Evolutionary conservation across 2,797 vertebrate species (phyloP).

Genomic region (Acanthiza pusilla): DNA sequence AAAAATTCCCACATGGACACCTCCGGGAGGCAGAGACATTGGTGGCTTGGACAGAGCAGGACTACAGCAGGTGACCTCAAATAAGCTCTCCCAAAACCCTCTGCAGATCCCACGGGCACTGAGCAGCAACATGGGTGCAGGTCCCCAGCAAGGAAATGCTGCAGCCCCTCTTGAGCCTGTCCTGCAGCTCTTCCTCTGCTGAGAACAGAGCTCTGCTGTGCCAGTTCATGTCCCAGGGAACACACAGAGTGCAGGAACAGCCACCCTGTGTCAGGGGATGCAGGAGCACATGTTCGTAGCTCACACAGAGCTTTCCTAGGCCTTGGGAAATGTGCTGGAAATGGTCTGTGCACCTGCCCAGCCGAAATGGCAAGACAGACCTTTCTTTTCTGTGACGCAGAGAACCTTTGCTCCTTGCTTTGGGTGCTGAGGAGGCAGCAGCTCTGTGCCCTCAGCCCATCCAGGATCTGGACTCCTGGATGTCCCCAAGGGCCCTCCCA

Average conservation of each 20-base stretch:
- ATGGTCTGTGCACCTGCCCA: background rate
- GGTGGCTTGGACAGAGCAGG: background rate
- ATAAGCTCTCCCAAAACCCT: background rate
- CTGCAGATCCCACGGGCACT: fast-evolving
- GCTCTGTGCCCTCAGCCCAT: background rate
- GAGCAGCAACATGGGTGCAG: fast-evolving
- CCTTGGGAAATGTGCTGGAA: background rate
- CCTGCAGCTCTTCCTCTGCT: background rate
- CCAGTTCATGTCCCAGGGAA: fast-evolving
- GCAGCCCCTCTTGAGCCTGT: background rate
- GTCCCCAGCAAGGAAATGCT: background rate
- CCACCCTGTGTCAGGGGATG: no score
- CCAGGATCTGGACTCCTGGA: fast-evolving
- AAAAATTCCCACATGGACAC: background rate
- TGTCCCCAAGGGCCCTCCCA: background rate
- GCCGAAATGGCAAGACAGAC: fast-evolving
- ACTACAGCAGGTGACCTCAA: background rate
- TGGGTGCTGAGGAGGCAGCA: background rate
- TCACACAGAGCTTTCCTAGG: background rate
- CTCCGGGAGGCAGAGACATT: background rate
- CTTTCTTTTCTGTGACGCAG: background rate
- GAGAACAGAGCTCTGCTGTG: background rate
- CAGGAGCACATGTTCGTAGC: fast-evolving
- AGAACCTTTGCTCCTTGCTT: background rate
- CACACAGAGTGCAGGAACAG: fast-evolving